Percentiles rank a stretch among this genome's conserved stretches.
phyloP scores from a whole-genome alignment of 1,140 invertebrate genomes.

The Batillaria attramentaria region DNA sequence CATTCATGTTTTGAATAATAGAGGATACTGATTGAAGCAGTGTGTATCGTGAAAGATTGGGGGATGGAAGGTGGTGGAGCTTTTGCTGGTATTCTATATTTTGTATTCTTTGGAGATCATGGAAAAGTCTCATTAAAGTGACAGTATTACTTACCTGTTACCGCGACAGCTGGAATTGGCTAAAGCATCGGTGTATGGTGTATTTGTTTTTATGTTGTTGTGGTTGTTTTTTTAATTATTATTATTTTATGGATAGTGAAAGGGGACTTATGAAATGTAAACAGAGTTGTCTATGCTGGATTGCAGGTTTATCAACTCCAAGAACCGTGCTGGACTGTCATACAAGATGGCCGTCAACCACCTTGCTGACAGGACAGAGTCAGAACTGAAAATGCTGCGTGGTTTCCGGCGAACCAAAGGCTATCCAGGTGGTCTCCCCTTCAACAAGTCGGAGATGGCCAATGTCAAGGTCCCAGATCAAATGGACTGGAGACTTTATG shows the following conservation, averaged over 20 bases:
- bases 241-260: too few species aligned
- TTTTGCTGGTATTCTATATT: too few species aligned
- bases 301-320: conserved; percentile 86
- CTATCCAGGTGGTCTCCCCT: conserved; percentile 79
- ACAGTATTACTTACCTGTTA: too few species aligned
- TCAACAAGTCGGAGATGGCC: conserved; percentile 74
- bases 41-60: too few species aligned
- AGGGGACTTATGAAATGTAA: too few species aligned
- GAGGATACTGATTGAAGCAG: too few species aligned
- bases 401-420: conserved; percentile 80
- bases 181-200: background rate
- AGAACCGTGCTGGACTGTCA: conserved; percentile 83
- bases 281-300: too few species aligned
- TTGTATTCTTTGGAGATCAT: too few species aligned
- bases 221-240: background rate
- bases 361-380: conserved; percentile 85
- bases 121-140: too few species aligned
- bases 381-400: conserved; percentile 85
- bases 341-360: conserved; percentile 89
- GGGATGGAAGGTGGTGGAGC: too few species aligned
- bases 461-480: conserved; percentile 49
- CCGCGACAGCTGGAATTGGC: too few species aligned
- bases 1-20: too few species aligned
- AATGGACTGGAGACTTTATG: conserved; percentile 93
- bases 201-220: background rate